Conservation (phyloP, 2,888 invertebrate genomes). For the Philereme vetulata region DNA sequence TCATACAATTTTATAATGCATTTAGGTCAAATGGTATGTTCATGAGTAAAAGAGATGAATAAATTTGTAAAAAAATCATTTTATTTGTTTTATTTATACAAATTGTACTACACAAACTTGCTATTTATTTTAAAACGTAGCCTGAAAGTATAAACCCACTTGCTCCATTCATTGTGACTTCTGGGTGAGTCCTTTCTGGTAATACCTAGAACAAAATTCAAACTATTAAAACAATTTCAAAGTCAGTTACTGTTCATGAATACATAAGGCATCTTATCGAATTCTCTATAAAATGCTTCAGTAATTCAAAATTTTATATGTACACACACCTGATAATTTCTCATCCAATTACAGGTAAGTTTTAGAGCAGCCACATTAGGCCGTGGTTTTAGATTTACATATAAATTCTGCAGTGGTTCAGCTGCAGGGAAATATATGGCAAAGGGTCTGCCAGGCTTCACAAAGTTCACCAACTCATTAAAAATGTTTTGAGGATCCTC, state of each 20-base stretch:
- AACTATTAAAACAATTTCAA: background rate
- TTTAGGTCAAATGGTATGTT: constrained; percentile 67
- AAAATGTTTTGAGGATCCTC: constrained; percentile 94
- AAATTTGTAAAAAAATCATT: constrained; percentile 53
- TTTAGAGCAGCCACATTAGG: constrained; percentile 89
- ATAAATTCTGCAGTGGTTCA: constrained; percentile 94
- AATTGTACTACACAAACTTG: constrained; percentile 28
- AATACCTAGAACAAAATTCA: constrained; percentile 72
- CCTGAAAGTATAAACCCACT: constrained; percentile 96
- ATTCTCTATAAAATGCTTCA: no score
- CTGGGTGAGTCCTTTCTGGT: constrained; percentile 96
- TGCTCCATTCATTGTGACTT: constrained; percentile 93
- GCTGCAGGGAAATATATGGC: constrained; percentile 92
- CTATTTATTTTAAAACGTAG: constrained; percentile 72
- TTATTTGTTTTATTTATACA: constrained; percentile 40
- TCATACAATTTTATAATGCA: constrained; percentile 64
- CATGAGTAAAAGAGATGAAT: constrained; percentile 68
- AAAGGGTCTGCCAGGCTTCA: constrained; percentile 92
- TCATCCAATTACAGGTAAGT: constrained; percentile 93
- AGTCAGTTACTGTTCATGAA: no score
- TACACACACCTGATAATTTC: constrained; percentile 91
- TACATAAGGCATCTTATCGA: no score
- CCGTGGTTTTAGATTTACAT: constrained; percentile 89
- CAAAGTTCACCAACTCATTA: constrained; percentile 88
- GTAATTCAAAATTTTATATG: no score